Percentiles rank a stretch among this genome's conserved stretches.
These are phyloP conservation scores for Tholera decimalis DNA, from an alignment of 2,888 invertebrate species.

Conservation along the genomic window DNA sequence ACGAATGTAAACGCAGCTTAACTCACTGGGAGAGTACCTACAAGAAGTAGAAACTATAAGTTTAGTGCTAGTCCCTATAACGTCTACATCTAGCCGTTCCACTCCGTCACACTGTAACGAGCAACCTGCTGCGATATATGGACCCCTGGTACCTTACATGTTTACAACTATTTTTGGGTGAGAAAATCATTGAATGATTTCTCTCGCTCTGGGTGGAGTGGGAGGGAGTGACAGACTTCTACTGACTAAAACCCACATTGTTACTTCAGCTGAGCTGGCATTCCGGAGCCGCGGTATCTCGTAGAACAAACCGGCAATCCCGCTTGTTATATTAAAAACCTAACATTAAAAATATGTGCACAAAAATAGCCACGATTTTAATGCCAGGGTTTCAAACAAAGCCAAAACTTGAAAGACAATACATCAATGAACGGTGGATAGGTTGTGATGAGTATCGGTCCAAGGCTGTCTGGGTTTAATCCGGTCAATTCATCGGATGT, in stretches of 20 bases:
- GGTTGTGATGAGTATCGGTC: not conserved
- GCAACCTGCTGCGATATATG: conserved; percentile 1
- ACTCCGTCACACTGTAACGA: conserved; percentile 36
- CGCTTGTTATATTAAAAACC: too few relatives aligned
- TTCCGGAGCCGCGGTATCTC: too few relatives aligned
- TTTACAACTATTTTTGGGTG: too few relatives aligned
- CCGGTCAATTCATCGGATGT: not conserved
- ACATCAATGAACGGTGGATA: not conserved
- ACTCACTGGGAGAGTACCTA: not conserved
- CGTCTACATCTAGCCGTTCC: conserved; percentile 34
- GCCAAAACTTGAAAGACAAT: not conserved
- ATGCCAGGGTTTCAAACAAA: not conserved
- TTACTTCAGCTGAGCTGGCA: too few relatives aligned
- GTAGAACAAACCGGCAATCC: too few relatives aligned
- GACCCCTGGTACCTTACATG: conserved; percentile 1
- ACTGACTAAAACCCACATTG: too few relatives aligned
- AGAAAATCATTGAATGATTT: too few relatives aligned
- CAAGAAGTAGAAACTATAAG: conserved; percentile 24
- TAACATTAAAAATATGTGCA: not conserved
- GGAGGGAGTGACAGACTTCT: too few relatives aligned
- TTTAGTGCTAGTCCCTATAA: conserved; percentile 11
- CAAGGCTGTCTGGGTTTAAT: not conserved
- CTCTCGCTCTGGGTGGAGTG: too few relatives aligned
- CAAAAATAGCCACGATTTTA: not conserved
- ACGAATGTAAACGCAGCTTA: not conserved